These are phyloP conservation scores for Spinibarbus caldwelli DNA, from an alignment of 2,797 vertebrate species.

Conservation along the genomic window DNA sequence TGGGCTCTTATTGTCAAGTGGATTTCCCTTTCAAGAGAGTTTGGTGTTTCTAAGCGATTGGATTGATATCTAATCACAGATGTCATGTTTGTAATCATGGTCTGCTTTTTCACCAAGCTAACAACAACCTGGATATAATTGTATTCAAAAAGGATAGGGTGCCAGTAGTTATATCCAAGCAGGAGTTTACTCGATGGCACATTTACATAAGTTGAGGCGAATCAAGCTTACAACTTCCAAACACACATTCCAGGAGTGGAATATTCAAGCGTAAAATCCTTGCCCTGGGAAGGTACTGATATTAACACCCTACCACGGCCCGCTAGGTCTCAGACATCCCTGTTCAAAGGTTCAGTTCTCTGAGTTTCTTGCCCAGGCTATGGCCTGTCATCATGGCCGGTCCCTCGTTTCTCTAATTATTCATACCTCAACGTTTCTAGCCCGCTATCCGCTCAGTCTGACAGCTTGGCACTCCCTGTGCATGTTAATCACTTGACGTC, in stretches of 20 bases:
- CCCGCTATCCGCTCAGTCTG: slow-evolving; percentile 6
- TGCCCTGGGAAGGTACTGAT: slow-evolving; percentile 25
- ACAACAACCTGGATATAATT: slow-evolving; percentile 1
- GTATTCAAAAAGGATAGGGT: not conserved
- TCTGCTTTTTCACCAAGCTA: not conserved
- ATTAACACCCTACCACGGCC: slow-evolving; percentile 36
- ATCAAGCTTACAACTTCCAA: slow-evolving; percentile 25
- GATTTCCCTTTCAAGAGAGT: slow-evolving; percentile 4
- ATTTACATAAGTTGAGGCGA: slow-evolving; percentile 14
- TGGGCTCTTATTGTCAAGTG: slow-evolving; percentile 20
- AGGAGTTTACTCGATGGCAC: slow-evolving; percentile 11
- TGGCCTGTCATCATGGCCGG: slow-evolving; percentile 22
- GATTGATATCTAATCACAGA: not conserved
- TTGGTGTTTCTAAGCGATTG: not conserved
- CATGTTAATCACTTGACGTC: slow-evolving; percentile 29
- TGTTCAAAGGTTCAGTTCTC: slow-evolving; percentile 40
- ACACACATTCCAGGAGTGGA: slow-evolving; percentile 24
- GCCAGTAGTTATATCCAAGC: not conserved
- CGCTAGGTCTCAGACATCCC: slow-evolving; percentile 30
- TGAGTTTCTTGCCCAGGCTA: slow-evolving; percentile 27
- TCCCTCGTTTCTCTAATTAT: slow-evolving; percentile 48
- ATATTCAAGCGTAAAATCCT: slow-evolving; percentile 43
- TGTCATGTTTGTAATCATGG: not conserved
- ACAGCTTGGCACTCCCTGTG: slow-evolving; percentile 16
- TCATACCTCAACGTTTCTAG: slow-evolving; percentile 20